Evolutionary conservation across 2,113 vertebrate genomes (phyloP), one percentile per base, ranked within the genome.

Genomic region (Brienomyrus longianalis): DNA sequence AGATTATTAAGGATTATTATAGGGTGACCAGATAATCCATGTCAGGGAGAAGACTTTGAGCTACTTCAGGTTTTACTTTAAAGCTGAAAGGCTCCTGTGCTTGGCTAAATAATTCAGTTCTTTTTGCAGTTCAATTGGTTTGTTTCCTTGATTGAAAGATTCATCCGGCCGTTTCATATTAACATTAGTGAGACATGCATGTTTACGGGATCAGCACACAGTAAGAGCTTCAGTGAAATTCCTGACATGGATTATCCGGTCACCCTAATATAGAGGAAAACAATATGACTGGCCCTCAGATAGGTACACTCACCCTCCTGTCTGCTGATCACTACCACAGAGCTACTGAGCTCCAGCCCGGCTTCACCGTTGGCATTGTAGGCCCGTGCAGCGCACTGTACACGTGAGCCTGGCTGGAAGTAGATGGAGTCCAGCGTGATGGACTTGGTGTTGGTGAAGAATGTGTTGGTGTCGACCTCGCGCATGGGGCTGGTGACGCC

Each of bases 391-490:
- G 96, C 97, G 83, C 96, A 97, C 51, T 96, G 95, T 86, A 97
- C 91, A 89, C 97, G 95, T 27, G 96, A 97, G 19, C 96, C 96
- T 6, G 96, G 95, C 91, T 97, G 96, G 94, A 97, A 97, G 91
- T 96, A 97, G 91, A 97, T 94, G 1, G 97, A 96, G 92, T 97
- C 96, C 91, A 97, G 93, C 51, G 96, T 95, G 92, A 98, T 95
- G 89, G 94, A 95, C 92, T 97, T 97, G 90, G 96, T 97, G 93
- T 95, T 96, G 91, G 96, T 97, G 92, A 97, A 97, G 94, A 97
- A 97, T 17, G 96, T 97, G 91, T 96, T 96, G 1, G 95, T 95
- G 92, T 97, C 96, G 91, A 96, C 96, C 93, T 97, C 96, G 83
- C 94, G 95, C 96, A 97, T 96, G 5, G 95, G 96, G 88, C 96